Evolutionary conservation across 2,113 vertebrate genomes (phyloP), one percentile per base, ranked within the genome.

Genomic region (Neomonachus schauinslandi): DNA sequence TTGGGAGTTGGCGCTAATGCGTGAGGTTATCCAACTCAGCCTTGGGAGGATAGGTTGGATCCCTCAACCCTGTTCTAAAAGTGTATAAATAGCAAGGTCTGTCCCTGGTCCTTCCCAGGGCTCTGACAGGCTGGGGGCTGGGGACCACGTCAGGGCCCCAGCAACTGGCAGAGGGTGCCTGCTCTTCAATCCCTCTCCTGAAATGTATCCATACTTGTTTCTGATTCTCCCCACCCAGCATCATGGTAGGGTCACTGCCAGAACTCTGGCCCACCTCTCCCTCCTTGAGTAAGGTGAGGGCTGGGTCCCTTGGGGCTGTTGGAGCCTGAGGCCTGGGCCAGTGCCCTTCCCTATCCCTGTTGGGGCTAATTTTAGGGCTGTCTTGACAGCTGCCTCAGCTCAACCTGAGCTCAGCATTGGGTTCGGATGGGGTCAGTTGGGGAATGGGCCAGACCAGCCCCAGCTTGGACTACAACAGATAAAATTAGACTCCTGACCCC

Each of bases 331-430:
- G 72, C 89, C 55, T 51, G 92, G 77, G 49, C 89, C 55, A 13
- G 86, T 13, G 89, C 69, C 57, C 26, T 74, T 87, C 92, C 72
- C 42, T 96, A 9, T 87, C 69, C 92, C 63, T 53, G 46, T 63
- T 92, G 74, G 46, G 51, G 92, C 98, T 98, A 98, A 98, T 97
- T 98, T 98, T 98, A 98, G 98, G 95, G n/a, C 95, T 79, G 77
- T 39, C 87, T 95, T 96, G 82, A 87, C 94, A 97, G 97, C 91
- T 88, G 86, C 22, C 72, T 95, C 63, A 86, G 89, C 79, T 80
- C 82, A 80, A 51, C 86, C 67, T 98, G 92, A 84, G 3, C 89
- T 94, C 72, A 57, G 65, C 28, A 7, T 2, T n/a, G 57, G 87
- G 83, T 96, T 97, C 96, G 95, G 36, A 16, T 67, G 33, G 89